Conservation (phyloP, 2,888 invertebrate genomes). For the Trissoscelio sp. region DNA sequence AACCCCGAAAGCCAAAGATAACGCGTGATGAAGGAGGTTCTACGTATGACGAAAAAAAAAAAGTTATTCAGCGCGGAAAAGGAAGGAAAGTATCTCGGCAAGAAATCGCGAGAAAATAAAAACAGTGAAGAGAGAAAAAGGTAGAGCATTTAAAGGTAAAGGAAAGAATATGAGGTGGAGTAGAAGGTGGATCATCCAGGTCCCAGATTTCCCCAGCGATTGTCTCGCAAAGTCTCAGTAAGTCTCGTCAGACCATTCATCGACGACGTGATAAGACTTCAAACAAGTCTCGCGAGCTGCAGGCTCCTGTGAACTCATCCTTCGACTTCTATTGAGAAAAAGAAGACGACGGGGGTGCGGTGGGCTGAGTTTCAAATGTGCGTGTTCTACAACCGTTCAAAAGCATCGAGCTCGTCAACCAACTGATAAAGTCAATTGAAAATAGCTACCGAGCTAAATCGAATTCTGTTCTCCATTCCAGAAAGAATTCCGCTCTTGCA, state of each 20-base stretch:
- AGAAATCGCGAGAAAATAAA: slow-evolving; percentile 66
- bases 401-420: slow-evolving; percentile 74
- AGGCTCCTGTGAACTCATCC: slow-evolving; percentile 68
- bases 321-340: slow-evolving; percentile 68
- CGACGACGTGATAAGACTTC: slow-evolving; percentile 82
- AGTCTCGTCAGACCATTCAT: slow-evolving; percentile 83
- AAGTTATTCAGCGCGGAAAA: slow-evolving; percentile 47
- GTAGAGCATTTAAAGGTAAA: slow-evolving; percentile 66
- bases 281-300: slow-evolving; percentile 70
- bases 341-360: slow-evolving; percentile 64
- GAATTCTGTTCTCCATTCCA: slow-evolving; percentile 71
- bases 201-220: slow-evolving; percentile 83
- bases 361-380: slow-evolving; percentile 69
- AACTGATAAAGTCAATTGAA: slow-evolving; percentile 78
- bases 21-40: slow-evolving; percentile 59
- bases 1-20: slow-evolving; percentile 47
- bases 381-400: slow-evolving; percentile 69
- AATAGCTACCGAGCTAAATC: slow-evolving; percentile 76
- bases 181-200: slow-evolving; percentile 73
- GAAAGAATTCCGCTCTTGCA: slow-evolving; percentile 59
- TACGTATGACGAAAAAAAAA: slow-evolving; percentile 60
- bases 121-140: slow-evolving; percentile 55
- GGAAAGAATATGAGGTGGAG: slow-evolving; percentile 68
- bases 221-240: slow-evolving; percentile 81
- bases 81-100: slow-evolving; percentile 55